These are phyloP conservation scores for Aphidius colemani DNA, from an alignment of 2,888 invertebrate species.

Conservation along the genomic window DNA sequence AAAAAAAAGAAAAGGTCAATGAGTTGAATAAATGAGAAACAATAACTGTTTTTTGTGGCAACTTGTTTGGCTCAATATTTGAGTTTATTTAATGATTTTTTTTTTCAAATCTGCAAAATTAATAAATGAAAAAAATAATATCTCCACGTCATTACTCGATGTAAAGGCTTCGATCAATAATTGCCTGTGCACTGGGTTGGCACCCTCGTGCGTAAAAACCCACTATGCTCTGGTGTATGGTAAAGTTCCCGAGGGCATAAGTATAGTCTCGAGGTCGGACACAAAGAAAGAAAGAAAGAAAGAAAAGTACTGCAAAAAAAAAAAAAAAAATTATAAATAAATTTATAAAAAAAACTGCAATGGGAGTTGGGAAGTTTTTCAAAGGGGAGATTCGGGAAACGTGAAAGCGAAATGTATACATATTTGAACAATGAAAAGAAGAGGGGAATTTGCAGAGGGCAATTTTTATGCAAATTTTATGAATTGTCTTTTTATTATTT, in stretches of 20 bases:
- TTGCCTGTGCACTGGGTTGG: slow-evolving; percentile 5
- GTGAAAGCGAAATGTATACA: slow-evolving; percentile 2
- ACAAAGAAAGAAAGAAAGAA: slow-evolving; percentile 30
- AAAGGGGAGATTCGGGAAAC: slow-evolving; percentile 23
- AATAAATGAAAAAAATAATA: too few relatives aligned
- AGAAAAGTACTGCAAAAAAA: slow-evolving; percentile 7
- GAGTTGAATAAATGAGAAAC: too few relatives aligned
- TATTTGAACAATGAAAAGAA: slow-evolving; percentile 3
- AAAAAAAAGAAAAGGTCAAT: neutral
- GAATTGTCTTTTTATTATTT: too few relatives aligned
- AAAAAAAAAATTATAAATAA: slow-evolving; percentile 15
- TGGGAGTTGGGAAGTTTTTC: slow-evolving; percentile 16
- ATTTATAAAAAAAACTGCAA: slow-evolving; percentile 17
- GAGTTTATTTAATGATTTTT: too few relatives aligned
- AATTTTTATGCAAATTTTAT: too few relatives aligned
- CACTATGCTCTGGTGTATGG: slow-evolving; percentile 25
- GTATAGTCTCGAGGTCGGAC: slow-evolving; percentile 45
- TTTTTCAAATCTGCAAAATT: too few relatives aligned
- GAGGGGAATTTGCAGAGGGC: neutral
- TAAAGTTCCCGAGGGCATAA: slow-evolving; percentile 34
- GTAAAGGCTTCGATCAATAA: slow-evolving; percentile 23
- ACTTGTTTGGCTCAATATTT: too few relatives aligned
- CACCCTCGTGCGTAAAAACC: slow-evolving; percentile 23
- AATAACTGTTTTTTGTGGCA: too few relatives aligned
- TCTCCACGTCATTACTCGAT: too few relatives aligned